phyloP scores from a whole-genome alignment of 2,797 vertebrate genomes.

The Alca torda region DNA sequence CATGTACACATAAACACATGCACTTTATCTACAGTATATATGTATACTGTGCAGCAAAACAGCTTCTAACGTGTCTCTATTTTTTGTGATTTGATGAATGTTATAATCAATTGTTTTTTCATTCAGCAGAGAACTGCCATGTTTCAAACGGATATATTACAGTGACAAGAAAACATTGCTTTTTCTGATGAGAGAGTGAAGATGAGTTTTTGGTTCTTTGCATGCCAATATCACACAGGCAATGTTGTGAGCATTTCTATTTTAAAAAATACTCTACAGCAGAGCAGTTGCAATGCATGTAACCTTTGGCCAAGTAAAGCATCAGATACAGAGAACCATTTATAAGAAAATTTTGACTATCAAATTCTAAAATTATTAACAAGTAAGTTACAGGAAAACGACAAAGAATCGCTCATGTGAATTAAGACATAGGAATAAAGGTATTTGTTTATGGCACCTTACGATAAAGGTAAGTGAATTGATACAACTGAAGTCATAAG shows the following conservation, averaged over 20 bases:
- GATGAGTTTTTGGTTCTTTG: not conserved
- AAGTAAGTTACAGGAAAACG: not conserved
- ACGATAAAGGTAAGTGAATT: not conserved
- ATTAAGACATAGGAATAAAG: not conserved
- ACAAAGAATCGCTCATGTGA: not conserved
- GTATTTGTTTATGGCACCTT: not conserved
- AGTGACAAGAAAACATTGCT: not conserved
- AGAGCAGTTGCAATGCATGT: not conserved
- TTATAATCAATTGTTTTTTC: not conserved
- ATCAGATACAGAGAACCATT: not conserved
- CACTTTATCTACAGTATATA: not conserved
- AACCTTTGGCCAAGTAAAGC: not conserved
- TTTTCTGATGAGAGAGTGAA: not conserved
- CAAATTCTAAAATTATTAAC: not conserved
- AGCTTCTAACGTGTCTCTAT: not conserved
- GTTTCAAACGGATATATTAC: not conserved
- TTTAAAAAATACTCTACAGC: not conserved
- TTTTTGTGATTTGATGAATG: not conserved
- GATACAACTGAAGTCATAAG: not conserved
- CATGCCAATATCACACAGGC: not conserved
- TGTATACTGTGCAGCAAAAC: not conserved
- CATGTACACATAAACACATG: not conserved
- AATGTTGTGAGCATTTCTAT: not conserved
- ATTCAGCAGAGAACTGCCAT: not conserved
- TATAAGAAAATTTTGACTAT: not conserved